These are phyloP conservation scores for Narcine bancroftii DNA, from an alignment of 2,113 vertebrate genomes.

Conservation along the genomic window DNA sequence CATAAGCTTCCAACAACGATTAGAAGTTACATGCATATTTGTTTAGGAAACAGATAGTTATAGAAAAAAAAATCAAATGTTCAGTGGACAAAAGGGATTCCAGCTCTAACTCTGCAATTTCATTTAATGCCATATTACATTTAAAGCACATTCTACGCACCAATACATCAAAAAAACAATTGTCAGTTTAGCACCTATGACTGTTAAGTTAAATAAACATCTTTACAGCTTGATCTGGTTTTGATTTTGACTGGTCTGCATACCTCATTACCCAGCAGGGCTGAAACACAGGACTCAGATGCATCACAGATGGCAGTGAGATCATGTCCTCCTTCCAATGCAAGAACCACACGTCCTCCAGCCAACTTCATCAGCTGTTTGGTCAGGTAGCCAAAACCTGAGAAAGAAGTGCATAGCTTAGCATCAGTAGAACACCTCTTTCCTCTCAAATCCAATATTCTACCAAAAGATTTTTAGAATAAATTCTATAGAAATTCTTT, in stretches of 20 bases:
- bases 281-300: constrained; percentile 69
- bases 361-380: constrained; percentile 77
- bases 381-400: constrained; percentile 78
- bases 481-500: not conserved
- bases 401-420: not conserved
- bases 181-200: constrained; percentile 35
- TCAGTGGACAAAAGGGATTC: not conserved
- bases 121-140: constrained; percentile 3
- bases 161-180: not conserved
- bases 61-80: not conserved
- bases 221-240: constrained; percentile 31
- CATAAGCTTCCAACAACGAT: too few species aligned
- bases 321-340: constrained; percentile 76
- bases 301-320: constrained; percentile 81
- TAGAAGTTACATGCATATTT: not conserved
- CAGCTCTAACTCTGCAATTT: not conserved
- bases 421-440: not conserved
- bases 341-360: constrained; percentile 71
- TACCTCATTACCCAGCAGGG: constrained; percentile 75
- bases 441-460: not conserved
- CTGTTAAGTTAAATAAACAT: constrained; percentile 10
- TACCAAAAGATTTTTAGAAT: not conserved
- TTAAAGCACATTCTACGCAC: not conserved
- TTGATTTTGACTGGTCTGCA: constrained; percentile 36
- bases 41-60: not conserved